phyloP scores from a whole-genome alignment of 2,797 vertebrate genomes.

The Loris lydekkerianus region DNA sequence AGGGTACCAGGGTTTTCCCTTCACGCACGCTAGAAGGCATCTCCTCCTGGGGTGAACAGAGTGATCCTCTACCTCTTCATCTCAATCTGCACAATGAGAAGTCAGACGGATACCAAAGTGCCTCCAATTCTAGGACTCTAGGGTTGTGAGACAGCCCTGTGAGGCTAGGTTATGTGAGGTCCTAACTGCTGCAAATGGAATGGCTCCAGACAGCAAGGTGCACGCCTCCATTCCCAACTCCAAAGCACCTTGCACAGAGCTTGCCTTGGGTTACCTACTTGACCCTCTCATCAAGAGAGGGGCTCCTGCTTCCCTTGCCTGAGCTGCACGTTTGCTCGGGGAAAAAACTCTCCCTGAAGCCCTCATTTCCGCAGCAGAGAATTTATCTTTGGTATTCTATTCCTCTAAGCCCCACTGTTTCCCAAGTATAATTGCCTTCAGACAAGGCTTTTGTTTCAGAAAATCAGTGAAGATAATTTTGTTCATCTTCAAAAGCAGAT shows the following conservation, averaged over 20 bases:
- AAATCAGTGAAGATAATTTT: neutral
- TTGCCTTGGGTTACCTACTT: neutral
- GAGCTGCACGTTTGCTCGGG: accelerated
- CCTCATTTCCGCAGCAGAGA: neutral
- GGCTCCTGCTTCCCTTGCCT: neutral
- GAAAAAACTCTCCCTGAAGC: neutral
- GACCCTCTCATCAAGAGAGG: neutral
- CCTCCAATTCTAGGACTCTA: neutral
- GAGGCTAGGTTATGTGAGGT: neutral
- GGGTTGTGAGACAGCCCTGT: neutral
- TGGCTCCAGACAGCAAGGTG: accelerated
- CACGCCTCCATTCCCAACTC: neutral
- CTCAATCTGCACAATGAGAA: neutral
- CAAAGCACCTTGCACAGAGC: neutral
- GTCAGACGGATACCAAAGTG: neutral
- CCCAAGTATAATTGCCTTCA: conserved; percentile 6
- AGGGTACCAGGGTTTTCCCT: neutral
- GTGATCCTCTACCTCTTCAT: neutral
- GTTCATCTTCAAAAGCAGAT: conserved; percentile 32
- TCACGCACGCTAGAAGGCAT: neutral
- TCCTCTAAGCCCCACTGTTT: neutral
- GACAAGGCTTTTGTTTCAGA: conserved; percentile 47
- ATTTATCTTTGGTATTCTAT: neutral
- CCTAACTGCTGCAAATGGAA: neutral
- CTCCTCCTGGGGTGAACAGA: neutral